A percentile compares a stretch with the other conserved stretches of the same genome.
Evolutionary conservation across 2,797 vertebrate species (phyloP).

Genomic region (Sebastes itinus): DNA sequence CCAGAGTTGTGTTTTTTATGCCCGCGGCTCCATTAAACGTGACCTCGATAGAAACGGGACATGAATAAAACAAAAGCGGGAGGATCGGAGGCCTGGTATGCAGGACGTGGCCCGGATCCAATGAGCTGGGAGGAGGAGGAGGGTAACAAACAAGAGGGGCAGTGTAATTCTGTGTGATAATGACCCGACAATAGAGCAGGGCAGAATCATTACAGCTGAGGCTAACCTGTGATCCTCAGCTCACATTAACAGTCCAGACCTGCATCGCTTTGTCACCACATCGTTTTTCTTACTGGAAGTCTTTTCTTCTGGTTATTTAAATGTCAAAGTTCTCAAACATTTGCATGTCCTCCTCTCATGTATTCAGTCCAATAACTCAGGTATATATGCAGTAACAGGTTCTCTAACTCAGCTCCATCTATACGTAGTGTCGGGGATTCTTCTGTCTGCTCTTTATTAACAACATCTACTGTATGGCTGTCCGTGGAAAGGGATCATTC

Average conservation of each 20-base stretch:
- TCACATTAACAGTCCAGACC: constrained; percentile 23
- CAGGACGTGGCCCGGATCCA: constrained; percentile 63
- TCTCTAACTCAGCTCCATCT: not conserved
- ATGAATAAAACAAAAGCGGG: constrained; percentile 68
- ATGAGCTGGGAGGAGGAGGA: not conserved
- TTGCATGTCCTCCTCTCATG: not conserved
- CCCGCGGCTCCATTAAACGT: constrained; percentile 67
- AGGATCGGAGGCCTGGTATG: constrained; percentile 53
- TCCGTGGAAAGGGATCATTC: not conserved
- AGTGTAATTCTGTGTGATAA: constrained; percentile 53
- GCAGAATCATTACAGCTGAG: constrained; percentile 39
- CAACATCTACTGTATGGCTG: not conserved
- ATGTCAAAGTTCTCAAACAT: constrained; percentile 7
- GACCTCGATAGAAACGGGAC: constrained; percentile 61
- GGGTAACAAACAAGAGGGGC: constrained; percentile 49
- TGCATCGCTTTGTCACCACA: not conserved
- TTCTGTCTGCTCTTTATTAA: not conserved
- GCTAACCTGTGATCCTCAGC: constrained; percentile 43
- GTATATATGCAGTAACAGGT: not conserved
- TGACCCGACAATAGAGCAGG: constrained; percentile 46
- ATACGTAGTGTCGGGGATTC: not conserved
- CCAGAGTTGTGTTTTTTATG: constrained; percentile 46
- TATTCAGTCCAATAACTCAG: not conserved
- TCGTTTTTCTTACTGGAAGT: not conserved
- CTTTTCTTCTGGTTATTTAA: constrained; percentile 38